A percentile compares a stretch with the other conserved stretches of the same genome.
phyloP scores from a whole-genome alignment of 2,888 invertebrate species.

The Heliconius aoede region DNA sequence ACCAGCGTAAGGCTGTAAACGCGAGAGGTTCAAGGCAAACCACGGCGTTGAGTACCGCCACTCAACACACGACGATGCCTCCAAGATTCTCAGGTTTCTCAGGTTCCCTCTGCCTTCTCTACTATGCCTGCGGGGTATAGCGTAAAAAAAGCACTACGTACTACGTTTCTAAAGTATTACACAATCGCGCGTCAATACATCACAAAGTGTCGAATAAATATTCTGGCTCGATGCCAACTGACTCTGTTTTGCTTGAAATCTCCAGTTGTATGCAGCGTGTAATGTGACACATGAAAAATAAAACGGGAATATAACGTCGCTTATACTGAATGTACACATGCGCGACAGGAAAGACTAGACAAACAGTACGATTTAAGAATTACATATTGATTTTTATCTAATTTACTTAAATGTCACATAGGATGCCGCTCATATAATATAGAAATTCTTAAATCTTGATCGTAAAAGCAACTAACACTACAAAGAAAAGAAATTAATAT shows the following conservation, averaged over 20 bases:
- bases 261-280: conserved; percentile 24
- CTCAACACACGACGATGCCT: not conserved
- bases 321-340: conserved; percentile 7
- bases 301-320: not conserved
- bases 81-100: not conserved
- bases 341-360: not conserved
- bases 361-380: not conserved
- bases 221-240: conserved; percentile 20
- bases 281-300: conserved; percentile 15
- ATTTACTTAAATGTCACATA: not conserved
- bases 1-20: too few species aligned
- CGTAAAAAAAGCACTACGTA: not conserved
- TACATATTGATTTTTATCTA: not conserved
- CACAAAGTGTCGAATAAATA: conserved; percentile 12
- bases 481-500: not conserved
- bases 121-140: not conserved
- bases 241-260: conserved; percentile 12
- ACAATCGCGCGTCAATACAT: conserved; percentile 11
- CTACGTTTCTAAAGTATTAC: not conserved
- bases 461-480: not conserved
- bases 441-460: not conserved
- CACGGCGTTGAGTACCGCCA: not conserved
- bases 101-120: not conserved
- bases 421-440: not conserved
- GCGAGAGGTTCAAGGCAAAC: not conserved